These are phyloP conservation scores for Odontocolon sp. DNA, from an alignment of 2,888 invertebrate genomes.

Conservation along the genomic window DNA sequence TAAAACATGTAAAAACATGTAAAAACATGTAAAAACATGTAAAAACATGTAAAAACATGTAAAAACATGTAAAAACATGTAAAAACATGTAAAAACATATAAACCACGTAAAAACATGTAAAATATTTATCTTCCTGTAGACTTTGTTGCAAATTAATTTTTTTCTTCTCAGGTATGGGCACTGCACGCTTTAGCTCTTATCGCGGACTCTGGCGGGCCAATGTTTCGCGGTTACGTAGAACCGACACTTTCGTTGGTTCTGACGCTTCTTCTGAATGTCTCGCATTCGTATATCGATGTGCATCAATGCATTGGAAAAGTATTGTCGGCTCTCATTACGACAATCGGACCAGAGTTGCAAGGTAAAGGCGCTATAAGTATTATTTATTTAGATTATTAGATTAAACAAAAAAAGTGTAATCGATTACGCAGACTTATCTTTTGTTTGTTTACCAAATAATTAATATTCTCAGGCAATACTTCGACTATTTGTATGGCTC, in stretches of 20 bases:
- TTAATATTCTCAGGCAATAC: constrained; percentile 84
- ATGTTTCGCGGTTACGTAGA: constrained; percentile 99
- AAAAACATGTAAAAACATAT: too few relatives aligned
- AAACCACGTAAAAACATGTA: too few relatives aligned
- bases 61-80: too few relatives aligned
- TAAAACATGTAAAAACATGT: too few relatives aligned
- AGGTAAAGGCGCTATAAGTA: constrained; percentile 84
- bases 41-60: too few relatives aligned
- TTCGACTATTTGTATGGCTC: constrained; percentile 87
- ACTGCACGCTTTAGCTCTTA: constrained; percentile 95
- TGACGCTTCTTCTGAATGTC: constrained; percentile 94
- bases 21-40: too few relatives aligned
- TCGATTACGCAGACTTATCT: neutral
- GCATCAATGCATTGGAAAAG: constrained; percentile 95
- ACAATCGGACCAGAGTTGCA: constrained; percentile 99
- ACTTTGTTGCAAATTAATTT: too few relatives aligned
- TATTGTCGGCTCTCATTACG: constrained; percentile 97
- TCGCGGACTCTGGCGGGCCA: constrained; percentile 99
- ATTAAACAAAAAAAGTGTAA: neutral
- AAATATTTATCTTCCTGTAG: too few relatives aligned
- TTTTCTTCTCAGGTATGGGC: constrained; percentile 91
- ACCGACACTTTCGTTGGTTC: constrained; percentile 93
- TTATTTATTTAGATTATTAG: too few relatives aligned
- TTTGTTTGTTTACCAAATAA: constrained; percentile 14
- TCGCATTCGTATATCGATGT: constrained; percentile 95